Percentiles rank a stretch among this genome's conserved stretches.
Evolutionary conservation across 1,140 invertebrate genomes (phyloP).

Genomic region (Neodiprion pinetum): DNA sequence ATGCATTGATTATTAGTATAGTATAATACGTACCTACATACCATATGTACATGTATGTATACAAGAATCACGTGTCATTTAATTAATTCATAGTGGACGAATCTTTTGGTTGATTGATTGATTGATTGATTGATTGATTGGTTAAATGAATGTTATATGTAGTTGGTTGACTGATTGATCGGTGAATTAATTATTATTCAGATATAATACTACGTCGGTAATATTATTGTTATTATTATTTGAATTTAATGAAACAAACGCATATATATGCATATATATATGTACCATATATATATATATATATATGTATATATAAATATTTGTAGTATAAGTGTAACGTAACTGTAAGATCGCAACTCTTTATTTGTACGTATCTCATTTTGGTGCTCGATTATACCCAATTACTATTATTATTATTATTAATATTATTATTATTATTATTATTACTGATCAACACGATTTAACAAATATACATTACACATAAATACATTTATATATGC

Average conservation of each 20-base stretch:
- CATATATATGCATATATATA: slow-evolving; percentile 13
- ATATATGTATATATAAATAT: slow-evolving; percentile 31
- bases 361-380: slow-evolving; percentile 47
- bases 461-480: slow-evolving; percentile 42
- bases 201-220: slow-evolving; percentile 20
- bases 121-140: too few relatives aligned
- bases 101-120: too few relatives aligned
- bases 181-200: too few relatives aligned
- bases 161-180: too few relatives aligned
- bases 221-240: slow-evolving; percentile 2
- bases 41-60: too few relatives aligned
- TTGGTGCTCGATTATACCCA: slow-evolving; percentile 57
- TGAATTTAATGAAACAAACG: neutral
- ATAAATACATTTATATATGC: too few relatives aligned
- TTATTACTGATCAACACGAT: slow-evolving; percentile 53
- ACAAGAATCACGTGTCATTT: too few relatives aligned
- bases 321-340: slow-evolving; percentile 18
- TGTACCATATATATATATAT: slow-evolving; percentile 16
- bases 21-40: too few relatives aligned
- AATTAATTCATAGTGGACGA: too few relatives aligned
- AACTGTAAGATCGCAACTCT: slow-evolving; percentile 34
- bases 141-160: too few relatives aligned
- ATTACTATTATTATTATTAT: slow-evolving; percentile 45
- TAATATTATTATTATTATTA: slow-evolving; percentile 33
- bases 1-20: too few relatives aligned